These are phyloP conservation scores for Arrhopalites spinosus DNA, from an alignment of 2,888 invertebrate genomes.

Conservation along the genomic window DNA sequence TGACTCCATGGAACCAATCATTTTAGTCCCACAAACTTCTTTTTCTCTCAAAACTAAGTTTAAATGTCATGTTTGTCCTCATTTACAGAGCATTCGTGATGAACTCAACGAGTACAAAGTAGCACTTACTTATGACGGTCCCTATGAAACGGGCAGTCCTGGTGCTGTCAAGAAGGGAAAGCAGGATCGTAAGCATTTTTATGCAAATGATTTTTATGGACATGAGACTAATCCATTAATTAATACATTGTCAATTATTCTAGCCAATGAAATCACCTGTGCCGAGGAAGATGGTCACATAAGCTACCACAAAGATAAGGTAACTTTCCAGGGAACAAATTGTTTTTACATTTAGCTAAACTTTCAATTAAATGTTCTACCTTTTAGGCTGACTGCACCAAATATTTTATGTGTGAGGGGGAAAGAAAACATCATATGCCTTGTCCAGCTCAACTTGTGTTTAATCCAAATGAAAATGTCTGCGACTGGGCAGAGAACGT, in stretches of 20 bases:
- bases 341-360: too few relatives aligned
- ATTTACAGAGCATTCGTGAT: slow-evolving; percentile 82
- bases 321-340: too few relatives aligned
- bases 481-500: slow-evolving; percentile 97
- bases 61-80: too few relatives aligned
- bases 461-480: slow-evolving; percentile 89
- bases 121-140: slow-evolving; percentile 80
- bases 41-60: too few relatives aligned
- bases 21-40: too few relatives aligned
- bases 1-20: too few relatives aligned
- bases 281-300: slow-evolving; percentile 95
- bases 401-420: slow-evolving; percentile 96
- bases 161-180: slow-evolving; percentile 76
- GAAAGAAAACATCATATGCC: slow-evolving; percentile 96
- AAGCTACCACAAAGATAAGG: slow-evolving; percentile 87
- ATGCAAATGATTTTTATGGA: not conserved
- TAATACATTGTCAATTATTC: not conserved
- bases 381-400: slow-evolving; percentile 89
- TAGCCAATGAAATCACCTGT: slow-evolving; percentile 85
- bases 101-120: slow-evolving; percentile 83
- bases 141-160: slow-evolving; percentile 74
- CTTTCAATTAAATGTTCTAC: too few relatives aligned
- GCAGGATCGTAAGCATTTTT: slow-evolving; percentile 76
- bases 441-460: slow-evolving; percentile 85
- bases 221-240: not conserved